Evolutionary conservation across 2,888 invertebrate genomes (phyloP), one percentile per base, ranked within the genome.

Genomic region (Andrena hattorfiana): DNA sequence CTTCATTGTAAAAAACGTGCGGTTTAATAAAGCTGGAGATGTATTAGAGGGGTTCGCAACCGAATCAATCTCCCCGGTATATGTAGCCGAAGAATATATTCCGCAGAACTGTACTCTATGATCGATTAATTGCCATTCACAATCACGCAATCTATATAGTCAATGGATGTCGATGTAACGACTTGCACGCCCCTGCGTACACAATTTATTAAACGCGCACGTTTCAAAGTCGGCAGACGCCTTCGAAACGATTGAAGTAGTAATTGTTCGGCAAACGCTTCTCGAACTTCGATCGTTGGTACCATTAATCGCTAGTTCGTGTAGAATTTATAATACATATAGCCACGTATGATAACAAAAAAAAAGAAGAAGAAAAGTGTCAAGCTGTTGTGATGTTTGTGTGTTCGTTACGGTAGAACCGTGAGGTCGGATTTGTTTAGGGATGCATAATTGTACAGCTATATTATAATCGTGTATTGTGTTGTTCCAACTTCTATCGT

Each of bases 301-400:
- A 73, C 49, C 71, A 73, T 80, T 78, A 71, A 84, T 75, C 81
- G 62, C 49, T 87, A 74, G 71, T 62, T 28, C 66, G 60, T 67
- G 66, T 88, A 84, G 86, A 70, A 64, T 77, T 67, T 87, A 42
- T 77, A 59, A 79, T 63, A 23, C 42, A 13, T 77, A 13, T 79
- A 87, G 71, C 42, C 69, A 59, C 51, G 42, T 76, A 62, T 67
- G 66, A 67, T 49, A 63, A 69, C 32, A 51, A 51, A 66, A 63
- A 69, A 42, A 51, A 51, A 66, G 72, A 48, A 67, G 51, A 51
- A 28, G 48, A 66, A 75, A 48, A 67, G 51, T 82, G 75, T 67
- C 75, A 77, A 81, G 56, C 51, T 80, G 64, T 87, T 82, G 85
- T 83, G 87, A 80, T 77, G 71, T 75, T 81, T 85, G 73, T 86